Percentiles rank a stretch among this genome's conserved stretches.
Evolutionary conservation across 2,113 vertebrate genomes (phyloP).

Genomic region (Acrocephalus arundinaceus): DNA sequence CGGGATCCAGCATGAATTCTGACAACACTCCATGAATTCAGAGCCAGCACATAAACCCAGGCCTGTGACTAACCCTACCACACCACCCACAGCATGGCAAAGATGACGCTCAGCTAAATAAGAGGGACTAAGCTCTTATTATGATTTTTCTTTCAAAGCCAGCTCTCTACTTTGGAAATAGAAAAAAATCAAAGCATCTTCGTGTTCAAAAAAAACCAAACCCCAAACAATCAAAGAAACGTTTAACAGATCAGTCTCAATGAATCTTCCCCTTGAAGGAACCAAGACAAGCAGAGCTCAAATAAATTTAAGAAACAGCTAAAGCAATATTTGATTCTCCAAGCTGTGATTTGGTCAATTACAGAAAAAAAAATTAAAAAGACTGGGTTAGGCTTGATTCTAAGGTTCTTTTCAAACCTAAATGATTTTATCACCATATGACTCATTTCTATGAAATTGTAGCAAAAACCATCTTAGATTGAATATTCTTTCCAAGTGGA

Average conservation of each 20-base stretch:
- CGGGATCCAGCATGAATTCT: neutral
- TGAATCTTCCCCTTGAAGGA: neutral
- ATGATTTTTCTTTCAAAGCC: neutral
- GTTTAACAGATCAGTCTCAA: neutral
- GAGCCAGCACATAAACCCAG: neutral
- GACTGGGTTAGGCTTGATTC: accelerated
- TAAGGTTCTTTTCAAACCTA: neutral
- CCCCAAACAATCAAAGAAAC: accelerated
- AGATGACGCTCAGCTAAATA: neutral
- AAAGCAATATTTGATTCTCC: neutral
- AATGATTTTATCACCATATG: neutral
- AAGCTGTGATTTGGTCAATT: neutral
- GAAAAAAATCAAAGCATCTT: neutral
- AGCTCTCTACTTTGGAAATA: neutral
- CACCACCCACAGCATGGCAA: neutral
- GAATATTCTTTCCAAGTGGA: neutral
- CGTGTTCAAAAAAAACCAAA: neutral
- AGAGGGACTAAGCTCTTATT: neutral
- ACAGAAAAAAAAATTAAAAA: neutral
- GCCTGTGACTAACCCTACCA: neutral
- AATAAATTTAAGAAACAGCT: neutral
- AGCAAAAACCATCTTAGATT: neutral
- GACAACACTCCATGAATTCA: neutral
- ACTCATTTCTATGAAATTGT: neutral
- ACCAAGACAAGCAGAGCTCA: neutral